These are phyloP conservation scores for Leuciscus waleckii DNA, from an alignment of 2,797 vertebrate genomes.

Conservation along the genomic window DNA sequence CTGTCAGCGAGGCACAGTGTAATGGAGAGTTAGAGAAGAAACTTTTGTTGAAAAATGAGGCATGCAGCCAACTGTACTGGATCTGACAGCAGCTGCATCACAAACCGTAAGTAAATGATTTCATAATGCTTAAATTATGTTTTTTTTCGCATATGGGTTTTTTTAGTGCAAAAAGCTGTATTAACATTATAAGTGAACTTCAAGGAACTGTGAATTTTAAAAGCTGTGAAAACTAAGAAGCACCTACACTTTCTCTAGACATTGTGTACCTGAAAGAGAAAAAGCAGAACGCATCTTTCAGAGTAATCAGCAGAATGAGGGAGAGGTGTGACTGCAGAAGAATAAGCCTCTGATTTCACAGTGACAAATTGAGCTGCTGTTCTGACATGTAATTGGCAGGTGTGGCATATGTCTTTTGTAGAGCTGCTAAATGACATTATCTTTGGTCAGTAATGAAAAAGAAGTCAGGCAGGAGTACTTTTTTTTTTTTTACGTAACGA, in stretches of 20 bases:
- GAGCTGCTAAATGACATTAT: conserved; percentile 1
- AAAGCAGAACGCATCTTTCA: neutral
- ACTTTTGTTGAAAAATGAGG: neutral
- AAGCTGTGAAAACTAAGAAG: neutral
- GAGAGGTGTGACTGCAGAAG: conserved; percentile 2
- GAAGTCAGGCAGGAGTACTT: neutral
- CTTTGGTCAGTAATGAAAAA: conserved; percentile 1
- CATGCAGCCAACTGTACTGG: neutral
- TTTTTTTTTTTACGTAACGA: neutral
- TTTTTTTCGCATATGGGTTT: too few relatives aligned
- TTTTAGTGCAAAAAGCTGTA: neutral
- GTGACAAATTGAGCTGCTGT: neutral
- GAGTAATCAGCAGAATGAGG: conserved; percentile 5
- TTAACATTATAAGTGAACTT: neutral
- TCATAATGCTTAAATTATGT: too few relatives aligned
- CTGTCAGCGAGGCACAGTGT: neutral
- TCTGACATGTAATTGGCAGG: conserved; percentile 2
- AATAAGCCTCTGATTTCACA: conserved; percentile 16
- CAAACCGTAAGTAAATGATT: neutral
- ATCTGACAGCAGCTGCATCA: neutral
- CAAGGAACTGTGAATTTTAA: neutral
- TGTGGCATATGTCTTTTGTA: conserved; percentile 2
- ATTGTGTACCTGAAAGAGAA: neutral
- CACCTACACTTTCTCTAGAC: neutral
- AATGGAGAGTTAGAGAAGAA: neutral